phyloP scores from a whole-genome alignment of 2,797 vertebrate genomes.

The Epinephelus malabaricus region DNA sequence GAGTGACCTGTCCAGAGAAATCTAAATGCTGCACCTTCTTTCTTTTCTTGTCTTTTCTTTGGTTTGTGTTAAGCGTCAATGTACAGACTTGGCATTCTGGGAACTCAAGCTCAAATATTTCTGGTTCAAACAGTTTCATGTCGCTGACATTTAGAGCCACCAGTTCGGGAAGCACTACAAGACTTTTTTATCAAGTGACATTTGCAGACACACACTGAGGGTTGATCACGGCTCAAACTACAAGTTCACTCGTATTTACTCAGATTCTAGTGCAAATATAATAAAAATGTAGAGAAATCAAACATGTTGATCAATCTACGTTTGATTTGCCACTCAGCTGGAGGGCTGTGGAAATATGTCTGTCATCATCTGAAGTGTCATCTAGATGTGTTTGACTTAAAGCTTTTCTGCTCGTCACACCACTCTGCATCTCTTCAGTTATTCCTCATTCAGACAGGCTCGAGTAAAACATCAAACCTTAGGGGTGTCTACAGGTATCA shows the following conservation, averaged over 20 bases:
- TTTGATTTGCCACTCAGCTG: neutral
- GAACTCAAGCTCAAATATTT: neutral
- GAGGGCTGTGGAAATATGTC: neutral
- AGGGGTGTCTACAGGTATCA: too few relatives aligned
- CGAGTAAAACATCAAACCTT: neutral
- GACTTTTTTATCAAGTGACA: slow-evolving; percentile 11
- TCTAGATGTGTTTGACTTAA: neutral
- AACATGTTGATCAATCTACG: neutral
- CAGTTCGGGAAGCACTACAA: neutral
- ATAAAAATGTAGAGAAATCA: neutral
- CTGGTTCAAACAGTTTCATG: neutral
- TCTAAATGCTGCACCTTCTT: neutral
- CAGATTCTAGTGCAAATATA: neutral
- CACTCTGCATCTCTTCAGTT: neutral
- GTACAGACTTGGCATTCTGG: neutral
- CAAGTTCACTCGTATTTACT: slow-evolving; percentile 1
- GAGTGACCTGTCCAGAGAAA: neutral
- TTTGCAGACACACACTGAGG: slow-evolving; percentile 19
- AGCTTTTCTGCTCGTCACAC: neutral
- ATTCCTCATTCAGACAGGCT: too few relatives aligned
- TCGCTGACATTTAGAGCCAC: slow-evolving; percentile 23
- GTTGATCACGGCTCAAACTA: slow-evolving; percentile 2
- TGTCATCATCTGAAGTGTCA: neutral
- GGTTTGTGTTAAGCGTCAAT: neutral
- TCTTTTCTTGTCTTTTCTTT: neutral